Evolutionary conservation across 2,888 invertebrate species (phyloP).

Genomic region (Hoplodrina ambigua): DNA sequence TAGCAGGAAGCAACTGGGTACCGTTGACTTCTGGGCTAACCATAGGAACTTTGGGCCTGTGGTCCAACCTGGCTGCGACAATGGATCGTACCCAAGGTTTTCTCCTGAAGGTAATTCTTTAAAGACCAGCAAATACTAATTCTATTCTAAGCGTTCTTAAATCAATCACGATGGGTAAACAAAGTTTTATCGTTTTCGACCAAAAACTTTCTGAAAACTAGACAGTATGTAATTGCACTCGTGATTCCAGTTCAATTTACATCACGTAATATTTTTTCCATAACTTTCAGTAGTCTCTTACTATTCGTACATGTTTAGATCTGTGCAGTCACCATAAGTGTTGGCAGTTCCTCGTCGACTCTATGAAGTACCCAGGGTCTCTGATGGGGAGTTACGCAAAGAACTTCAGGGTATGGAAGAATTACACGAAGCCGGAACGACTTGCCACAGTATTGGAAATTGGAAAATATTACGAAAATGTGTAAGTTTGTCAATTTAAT

Average conservation of each 20-base stretch:
- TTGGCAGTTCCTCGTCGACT: conserved; percentile 78
- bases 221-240: neutral
- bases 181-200: neutral
- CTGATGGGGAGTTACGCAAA: conserved; percentile 78
- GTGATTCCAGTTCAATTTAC: neutral
- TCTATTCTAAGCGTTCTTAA: neutral
- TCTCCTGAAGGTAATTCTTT: conserved; percentile 73
- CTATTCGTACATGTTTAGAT: conserved; percentile 70
- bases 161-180: neutral
- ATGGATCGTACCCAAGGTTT: conserved; percentile 67
- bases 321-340: conserved; percentile 83
- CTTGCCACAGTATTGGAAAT: conserved; percentile 72
- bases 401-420: conserved; percentile 81
- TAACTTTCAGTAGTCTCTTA: no score
- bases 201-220: neutral
- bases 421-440: conserved; percentile 70
- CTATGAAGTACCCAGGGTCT: conserved; percentile 75
- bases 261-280: no score
- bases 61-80: conserved; percentile 80
- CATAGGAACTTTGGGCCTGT: conserved; percentile 72
- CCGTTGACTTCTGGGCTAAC: conserved; percentile 86
- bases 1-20: conserved; percentile 71
- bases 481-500: conserved; percentile 72
- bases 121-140: neutral
- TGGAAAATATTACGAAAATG: conserved; percentile 66